Evolutionary conservation across 2,888 invertebrate species (phyloP), one percentile per base, ranked within the genome.

Genomic region (Brachynemurus nebulosus): DNA sequence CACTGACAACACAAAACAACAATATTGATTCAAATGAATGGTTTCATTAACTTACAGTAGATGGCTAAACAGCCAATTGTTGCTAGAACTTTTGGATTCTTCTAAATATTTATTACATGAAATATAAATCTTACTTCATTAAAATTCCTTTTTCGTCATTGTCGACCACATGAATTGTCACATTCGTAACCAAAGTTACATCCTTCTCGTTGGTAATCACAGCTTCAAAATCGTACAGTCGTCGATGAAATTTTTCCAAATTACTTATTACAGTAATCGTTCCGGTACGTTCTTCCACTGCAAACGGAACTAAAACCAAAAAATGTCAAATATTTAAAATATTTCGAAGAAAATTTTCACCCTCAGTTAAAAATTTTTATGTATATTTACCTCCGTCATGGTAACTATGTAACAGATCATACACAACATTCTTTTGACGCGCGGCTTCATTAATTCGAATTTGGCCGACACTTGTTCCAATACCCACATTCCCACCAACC

Each of bases 381-480:
- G 3, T 27, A 4, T 4, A 30, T 12, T 52, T 60, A 74, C 86
- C 88, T 65, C 88, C 88, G 54, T 86, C 81, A 57, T 78, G 79
- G 58, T 89, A 89, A 51, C 84, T 80, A 61, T 89, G 89, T 41
- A 89, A 62, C 3, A 89, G 67, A 62, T 89, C 88, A 57, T 85
- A 89, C 50, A 83, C 72, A 2, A 78, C 52, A 18, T 63, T 71
- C 40, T 74, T 76, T 48, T 72, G 74, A 40, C 72, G 75, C 44
- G 80, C 77, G 3, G 76, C 76, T 44, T 85, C 76, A 20, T 79
- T 82, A 1, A 86, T 76, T 48, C 83, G 72, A 40, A 90, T 80
- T 65, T 89, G 89, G 0, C 89, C 89, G 34, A 89, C 80, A 52
- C 86, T 88, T 1, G 86, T 85, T 7, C 89, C 89, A 48, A 89